Evolutionary conservation across 2,888 invertebrate genomes (phyloP).

Genomic region (Drosophila meridiana): DNA sequence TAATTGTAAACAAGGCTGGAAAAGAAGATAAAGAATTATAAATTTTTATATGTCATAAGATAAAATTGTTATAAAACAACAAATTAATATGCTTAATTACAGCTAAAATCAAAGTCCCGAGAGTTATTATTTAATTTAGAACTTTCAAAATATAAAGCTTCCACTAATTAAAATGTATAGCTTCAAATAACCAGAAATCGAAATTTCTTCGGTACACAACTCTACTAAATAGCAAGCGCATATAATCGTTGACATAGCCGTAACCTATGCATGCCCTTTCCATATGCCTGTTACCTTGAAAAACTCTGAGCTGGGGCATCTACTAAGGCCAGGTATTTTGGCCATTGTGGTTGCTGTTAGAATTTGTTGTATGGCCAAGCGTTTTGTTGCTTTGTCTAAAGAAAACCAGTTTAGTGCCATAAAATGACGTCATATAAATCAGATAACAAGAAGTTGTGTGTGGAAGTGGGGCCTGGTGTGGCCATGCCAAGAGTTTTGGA

Average conservation of each 20-base stretch:
- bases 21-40: no score
- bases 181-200: background rate
- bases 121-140: background rate
- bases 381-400: slow-evolving; percentile 23
- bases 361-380: slow-evolving; percentile 20
- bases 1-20: background rate
- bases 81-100: no score
- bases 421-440: slow-evolving; percentile 63
- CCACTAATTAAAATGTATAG: background rate
- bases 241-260: slow-evolving; percentile 13
- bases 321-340: slow-evolving; percentile 25
- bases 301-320: background rate
- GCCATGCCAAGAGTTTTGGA: slow-evolving; percentile 16
- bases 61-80: no score
- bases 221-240: slow-evolving; percentile 23
- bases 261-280: slow-evolving; percentile 34
- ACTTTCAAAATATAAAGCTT: background rate
- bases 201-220: slow-evolving; percentile 10
- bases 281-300: slow-evolving; percentile 8
- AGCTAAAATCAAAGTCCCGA: no score
- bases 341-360: slow-evolving; percentile 29
- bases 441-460: slow-evolving; percentile 61
- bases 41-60: background rate
- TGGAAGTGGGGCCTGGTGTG: slow-evolving; percentile 38
- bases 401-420: slow-evolving; percentile 67